Evolutionary conservation across 2,888 invertebrate genomes (phyloP), one percentile per base, ranked within the genome.

Genomic region (Dynastes tityus): DNA sequence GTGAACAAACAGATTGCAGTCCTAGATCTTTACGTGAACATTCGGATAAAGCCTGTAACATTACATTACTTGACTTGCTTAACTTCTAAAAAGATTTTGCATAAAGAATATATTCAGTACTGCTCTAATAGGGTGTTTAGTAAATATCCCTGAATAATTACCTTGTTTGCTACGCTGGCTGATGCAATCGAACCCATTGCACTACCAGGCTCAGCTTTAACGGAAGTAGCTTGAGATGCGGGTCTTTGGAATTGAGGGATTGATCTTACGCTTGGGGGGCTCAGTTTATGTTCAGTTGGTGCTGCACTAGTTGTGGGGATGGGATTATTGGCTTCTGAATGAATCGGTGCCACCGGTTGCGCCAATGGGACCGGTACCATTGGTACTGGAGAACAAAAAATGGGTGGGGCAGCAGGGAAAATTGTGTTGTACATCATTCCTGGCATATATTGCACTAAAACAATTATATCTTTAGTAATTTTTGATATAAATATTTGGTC

Each of bases 401-500:
- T 90, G 0, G 93, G 91, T 0, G 90, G 85, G 0, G 90, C 88
- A 0, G 90, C 88, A 0, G 89, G 87, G 82, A 91, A 90, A 55
- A 91, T 84, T n/a, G 91, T 87, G 79, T 85, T 71, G 91, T 92
- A 93, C 87, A 93, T 90, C 82, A 93, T 88, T 2, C 91, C 90
- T 3, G 92, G 89, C 89, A 94, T 90, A 82, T 92, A 94, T 83
- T 92, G 93, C 81, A 94, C 91, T 90, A 90, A 83, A 90, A 90
- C 84, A 45, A 81, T 74, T 51, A 76, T 64, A 67, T 45, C 8
- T 11, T 8, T 45, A 11, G 45, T 45, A 11, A 8, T 8, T 11
- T 45, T 45, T 37, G 37, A 37, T 37, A 6, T 37, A 37, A 37
- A 37, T 37, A 37, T 37, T 37, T 22, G 22, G 22, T 22, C 22